phyloP scores from a whole-genome alignment of 2,113 vertebrate species.

The Pardalotus punctatus region DNA sequence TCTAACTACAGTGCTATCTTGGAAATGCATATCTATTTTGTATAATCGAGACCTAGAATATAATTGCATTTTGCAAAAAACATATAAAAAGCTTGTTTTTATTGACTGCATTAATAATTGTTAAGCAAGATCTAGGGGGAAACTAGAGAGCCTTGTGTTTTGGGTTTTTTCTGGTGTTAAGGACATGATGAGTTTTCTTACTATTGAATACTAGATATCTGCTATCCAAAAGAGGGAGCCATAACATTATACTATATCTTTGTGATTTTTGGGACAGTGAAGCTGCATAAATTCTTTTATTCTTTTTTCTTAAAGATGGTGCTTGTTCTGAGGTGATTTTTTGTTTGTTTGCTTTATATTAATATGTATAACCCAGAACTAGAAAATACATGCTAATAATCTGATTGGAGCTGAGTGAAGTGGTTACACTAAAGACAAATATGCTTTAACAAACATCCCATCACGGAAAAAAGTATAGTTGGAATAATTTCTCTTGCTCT shows the following conservation, averaged over 20 bases:
- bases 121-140: background rate
- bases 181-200: background rate
- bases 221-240: conserved; percentile 74
- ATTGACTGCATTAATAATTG: background rate
- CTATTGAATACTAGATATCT: background rate
- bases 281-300: background rate
- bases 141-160: background rate
- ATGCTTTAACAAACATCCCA: background rate
- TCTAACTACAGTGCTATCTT: background rate
- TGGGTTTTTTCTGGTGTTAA: background rate
- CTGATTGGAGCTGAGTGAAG: background rate
- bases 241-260: conserved; percentile 49
- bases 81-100: background rate
- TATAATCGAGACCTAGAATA: background rate
- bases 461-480: background rate
- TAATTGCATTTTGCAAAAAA: background rate
- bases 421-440: background rate
- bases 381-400: background rate
- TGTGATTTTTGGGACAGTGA: background rate
- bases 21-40: background rate
- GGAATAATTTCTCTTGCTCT: background rate
- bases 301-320: background rate
- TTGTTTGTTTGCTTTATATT: background rate
- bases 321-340: background rate
- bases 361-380: background rate